Evolutionary conservation across 2,797 vertebrate species (phyloP).

Genomic region (Coracias cyanogaster): DNA sequence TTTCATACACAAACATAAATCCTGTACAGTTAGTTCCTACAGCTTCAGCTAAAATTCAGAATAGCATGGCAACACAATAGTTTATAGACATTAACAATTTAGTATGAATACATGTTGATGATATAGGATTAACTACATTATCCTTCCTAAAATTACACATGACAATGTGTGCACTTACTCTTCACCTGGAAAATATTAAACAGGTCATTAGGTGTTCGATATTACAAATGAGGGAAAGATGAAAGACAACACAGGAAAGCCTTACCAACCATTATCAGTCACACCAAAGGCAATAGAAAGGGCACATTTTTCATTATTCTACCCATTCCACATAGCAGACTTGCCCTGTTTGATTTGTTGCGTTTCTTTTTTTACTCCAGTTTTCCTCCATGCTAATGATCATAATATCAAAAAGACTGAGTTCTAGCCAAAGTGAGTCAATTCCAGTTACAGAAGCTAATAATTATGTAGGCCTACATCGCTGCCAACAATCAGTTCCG

Average conservation of each 20-base stretch:
- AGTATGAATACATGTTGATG: background rate
- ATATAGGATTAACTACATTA: background rate
- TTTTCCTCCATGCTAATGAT: background rate
- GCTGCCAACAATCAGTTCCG: no score
- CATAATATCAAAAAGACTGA: background rate
- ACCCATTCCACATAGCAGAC: background rate
- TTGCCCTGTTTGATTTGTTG: background rate
- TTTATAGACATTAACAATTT: background rate
- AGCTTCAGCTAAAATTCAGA: background rate
- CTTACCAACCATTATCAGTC: background rate
- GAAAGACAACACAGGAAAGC: background rate
- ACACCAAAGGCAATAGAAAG: background rate
- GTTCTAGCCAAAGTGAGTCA: background rate
- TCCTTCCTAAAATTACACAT: background rate
- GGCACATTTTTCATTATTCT: background rate
- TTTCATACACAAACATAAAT: constrained; percentile 3
- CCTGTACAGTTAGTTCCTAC: background rate
- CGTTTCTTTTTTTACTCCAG: background rate
- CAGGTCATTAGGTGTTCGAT: background rate
- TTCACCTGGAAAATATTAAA: background rate
- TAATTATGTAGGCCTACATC: background rate
- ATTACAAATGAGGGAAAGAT: background rate
- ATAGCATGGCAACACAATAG: background rate
- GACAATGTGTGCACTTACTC: background rate
- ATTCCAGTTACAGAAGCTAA: background rate